These are phyloP conservation scores for Amniataba percoides DNA, from an alignment of 2,797 vertebrate species.

Conservation along the genomic window DNA sequence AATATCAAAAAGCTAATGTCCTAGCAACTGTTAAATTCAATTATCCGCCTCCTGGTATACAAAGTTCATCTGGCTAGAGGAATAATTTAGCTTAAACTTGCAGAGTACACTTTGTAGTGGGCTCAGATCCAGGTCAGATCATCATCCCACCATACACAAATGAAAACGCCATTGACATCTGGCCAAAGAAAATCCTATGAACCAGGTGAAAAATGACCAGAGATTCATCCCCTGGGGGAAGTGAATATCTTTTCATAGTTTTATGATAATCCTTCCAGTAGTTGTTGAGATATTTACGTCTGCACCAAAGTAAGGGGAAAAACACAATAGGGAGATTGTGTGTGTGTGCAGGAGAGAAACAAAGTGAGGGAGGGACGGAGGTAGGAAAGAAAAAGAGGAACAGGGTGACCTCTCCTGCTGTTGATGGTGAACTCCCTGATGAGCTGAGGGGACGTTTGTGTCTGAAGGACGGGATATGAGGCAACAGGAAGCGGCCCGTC, in stretches of 20 bases:
- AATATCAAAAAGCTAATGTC: not conserved
- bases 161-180: not conserved
- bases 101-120: not conserved
- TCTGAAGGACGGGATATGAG: conserved; percentile 79
- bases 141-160: not conserved
- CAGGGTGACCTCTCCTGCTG: conserved; percentile 66
- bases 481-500: conserved; percentile 72
- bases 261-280: not conserved
- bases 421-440: conserved; percentile 73
- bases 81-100: not conserved
- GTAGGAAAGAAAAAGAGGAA: conserved; percentile 53
- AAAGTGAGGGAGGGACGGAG: conserved; percentile 18
- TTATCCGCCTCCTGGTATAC: no score
- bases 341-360: conserved; percentile 27
- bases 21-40: no score
- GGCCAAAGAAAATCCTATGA: not conserved
- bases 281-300: not conserved
- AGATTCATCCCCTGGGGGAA: no score
- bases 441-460: conserved; percentile 71
- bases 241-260: no score
- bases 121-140: not conserved
- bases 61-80: no score
- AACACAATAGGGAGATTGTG: conserved; percentile 17
- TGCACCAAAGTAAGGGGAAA: not conserved
- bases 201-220: not conserved